Evolutionary conservation across 1,140 invertebrate species (phyloP).

Genomic region (Achatina immaculata): DNA sequence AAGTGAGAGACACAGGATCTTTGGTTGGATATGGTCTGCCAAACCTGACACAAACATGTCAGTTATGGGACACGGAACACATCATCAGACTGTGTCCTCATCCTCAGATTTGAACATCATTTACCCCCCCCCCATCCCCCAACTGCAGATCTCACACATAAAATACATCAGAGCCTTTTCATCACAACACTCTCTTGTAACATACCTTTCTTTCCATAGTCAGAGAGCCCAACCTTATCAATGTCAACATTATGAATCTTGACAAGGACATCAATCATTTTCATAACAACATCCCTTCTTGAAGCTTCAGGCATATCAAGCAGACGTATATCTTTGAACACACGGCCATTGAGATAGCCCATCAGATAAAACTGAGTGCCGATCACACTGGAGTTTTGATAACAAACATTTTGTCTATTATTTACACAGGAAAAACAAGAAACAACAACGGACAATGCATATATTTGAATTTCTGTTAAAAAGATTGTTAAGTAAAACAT

Average conservation of each 20-base stretch:
- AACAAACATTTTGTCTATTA: no score
- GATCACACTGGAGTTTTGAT: conserved; percentile 66
- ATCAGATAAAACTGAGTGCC: conserved; percentile 73
- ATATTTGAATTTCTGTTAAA: background rate
- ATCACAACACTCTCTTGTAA: background rate
- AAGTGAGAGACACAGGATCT: no score
- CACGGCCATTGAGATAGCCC: conserved; percentile 67
- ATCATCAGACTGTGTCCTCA: no score
- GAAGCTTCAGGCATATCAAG: conserved; percentile 51
- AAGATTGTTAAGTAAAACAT: no score
- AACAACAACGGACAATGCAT: background rate
- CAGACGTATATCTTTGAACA: conserved; percentile 67
- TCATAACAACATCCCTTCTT: conserved; percentile 55
- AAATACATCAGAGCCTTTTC: no score
- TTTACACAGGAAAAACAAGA: no score
- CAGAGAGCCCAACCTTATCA: conserved; percentile 60
- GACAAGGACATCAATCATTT: conserved; percentile 55
- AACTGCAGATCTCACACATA: no score
- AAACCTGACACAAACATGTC: no score
- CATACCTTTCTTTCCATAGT: conserved; percentile 68
- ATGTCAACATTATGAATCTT: conserved; percentile 69
- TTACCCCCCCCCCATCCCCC: no score
- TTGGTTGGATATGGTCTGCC: no score
- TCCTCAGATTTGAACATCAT: no score
- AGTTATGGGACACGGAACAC: no score